These are phyloP conservation scores for Augiades crinisus DNA, from an alignment of 2,888 invertebrate genomes.

Conservation along the genomic window DNA sequence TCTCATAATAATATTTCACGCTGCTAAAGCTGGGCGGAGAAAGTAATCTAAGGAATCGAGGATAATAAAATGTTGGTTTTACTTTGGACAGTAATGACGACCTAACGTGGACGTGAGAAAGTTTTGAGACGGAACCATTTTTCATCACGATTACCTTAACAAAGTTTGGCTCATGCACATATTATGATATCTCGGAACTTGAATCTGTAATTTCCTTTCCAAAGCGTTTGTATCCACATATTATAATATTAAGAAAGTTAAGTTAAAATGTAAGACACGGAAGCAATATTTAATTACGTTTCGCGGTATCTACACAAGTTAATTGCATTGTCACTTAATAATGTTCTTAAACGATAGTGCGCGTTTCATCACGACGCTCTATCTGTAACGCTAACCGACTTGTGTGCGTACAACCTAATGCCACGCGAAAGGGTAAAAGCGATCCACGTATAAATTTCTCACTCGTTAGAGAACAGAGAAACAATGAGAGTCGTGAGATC, in stretches of 20 bases:
- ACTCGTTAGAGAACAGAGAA: conserved; percentile 57
- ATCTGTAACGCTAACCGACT: conserved; percentile 46
- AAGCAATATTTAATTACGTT: conserved; percentile 15
- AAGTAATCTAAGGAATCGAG: conserved; percentile 1
- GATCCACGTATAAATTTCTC: conserved; percentile 60
- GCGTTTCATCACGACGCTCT: conserved; percentile 55
- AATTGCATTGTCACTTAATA: conserved; percentile 20
- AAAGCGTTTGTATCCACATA: not conserved
- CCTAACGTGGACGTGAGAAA: not conserved
- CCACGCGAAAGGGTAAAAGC: conserved; percentile 66
- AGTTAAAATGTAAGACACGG: conserved; percentile 7
- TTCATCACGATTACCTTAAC: not conserved
- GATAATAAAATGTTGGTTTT: not conserved
- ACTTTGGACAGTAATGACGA: not conserved
- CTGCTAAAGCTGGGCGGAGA: not conserved
- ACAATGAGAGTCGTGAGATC: conserved; percentile 76
- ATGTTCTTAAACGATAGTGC: conserved; percentile 41
- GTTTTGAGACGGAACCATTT: not conserved
- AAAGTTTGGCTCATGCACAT: not conserved
- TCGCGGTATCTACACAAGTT: conserved; percentile 8
- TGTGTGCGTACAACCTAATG: conserved; percentile 39
- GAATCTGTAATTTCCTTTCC: not conserved
- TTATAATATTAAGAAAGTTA: not conserved
- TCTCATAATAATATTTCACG: not conserved
- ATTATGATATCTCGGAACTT: too few relatives aligned